Evolutionary conservation across 2,797 vertebrate species (phyloP), one percentile per base, ranked within the genome.

Genomic region (Parotocinclus haroldoi): DNA sequence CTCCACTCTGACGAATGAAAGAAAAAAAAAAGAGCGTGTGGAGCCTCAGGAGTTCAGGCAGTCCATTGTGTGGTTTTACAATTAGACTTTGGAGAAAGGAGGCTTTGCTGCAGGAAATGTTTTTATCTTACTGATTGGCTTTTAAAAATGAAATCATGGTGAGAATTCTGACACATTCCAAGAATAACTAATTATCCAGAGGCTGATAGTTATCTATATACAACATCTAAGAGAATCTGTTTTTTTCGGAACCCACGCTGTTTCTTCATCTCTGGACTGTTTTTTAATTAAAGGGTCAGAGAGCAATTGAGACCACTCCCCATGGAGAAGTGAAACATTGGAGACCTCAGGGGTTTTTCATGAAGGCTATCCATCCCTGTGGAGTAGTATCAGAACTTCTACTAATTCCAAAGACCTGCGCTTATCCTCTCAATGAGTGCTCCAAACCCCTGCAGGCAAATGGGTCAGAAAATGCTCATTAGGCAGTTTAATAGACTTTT

Each of bases 381-480:
- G 73, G 78, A 82, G 51, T 68, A n/a, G 71, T 79, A 79, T 85
- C 76, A 82, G 83, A 83, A 83, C 81, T 82, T 85, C 80, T 2
- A 56, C 72, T 85, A 83, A 87, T 85, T 83, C 80, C 72, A 74
- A 48, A 27, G 53, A 77, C 68, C 73, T 76, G 81, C 66, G 80
- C 82, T 87, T 84, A 82, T 79, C 77, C 75, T 78, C 78, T 80
- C 83, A 80, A 86, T 82, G 76, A 88, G 80, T 77, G 80, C 75
- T 76, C 81, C 80, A 71, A 76, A 73, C 86, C 76, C 78, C 71
- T 49, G 74, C 66, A 74, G 76, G 81, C 81, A 27, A 27, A 27
- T 27, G 27, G 27, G 27, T 83, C 82, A 83, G 74, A 82, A 68
- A 80, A 78, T 54, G 76, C 77, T 83, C 76, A 72, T 78, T 71